Percentiles rank a stretch among this genome's conserved stretches.
phyloP scores from a whole-genome alignment of 2,113 vertebrate species.

The Hucho hucho region DNA sequence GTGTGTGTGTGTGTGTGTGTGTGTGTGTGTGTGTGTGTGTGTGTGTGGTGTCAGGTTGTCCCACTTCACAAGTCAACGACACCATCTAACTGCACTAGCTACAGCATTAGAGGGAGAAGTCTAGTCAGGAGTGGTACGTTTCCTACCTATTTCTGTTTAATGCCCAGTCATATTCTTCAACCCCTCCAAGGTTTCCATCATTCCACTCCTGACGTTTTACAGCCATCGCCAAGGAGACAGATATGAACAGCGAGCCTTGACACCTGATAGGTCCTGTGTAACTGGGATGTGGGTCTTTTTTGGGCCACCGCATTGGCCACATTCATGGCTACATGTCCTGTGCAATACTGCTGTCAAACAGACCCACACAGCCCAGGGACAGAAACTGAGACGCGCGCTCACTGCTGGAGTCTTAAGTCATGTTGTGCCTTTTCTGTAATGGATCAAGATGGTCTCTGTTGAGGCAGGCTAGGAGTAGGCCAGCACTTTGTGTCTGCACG shows the following conservation, averaged over 20 bases:
- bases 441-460: slow-evolving; percentile 17
- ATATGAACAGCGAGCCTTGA: slow-evolving; percentile 75
- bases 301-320: slow-evolving; percentile 19
- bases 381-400: slow-evolving; percentile 37
- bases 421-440: background rate
- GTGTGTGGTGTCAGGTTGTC: slow-evolving; percentile 6
- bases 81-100: background rate
- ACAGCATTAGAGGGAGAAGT: no score
- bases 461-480: background rate
- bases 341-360: slow-evolving; percentile 18
- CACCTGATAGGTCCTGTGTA: slow-evolving; percentile 62
- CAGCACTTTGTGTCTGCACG: slow-evolving; percentile 13
- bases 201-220: slow-evolving; percentile 46
- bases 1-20: background rate
- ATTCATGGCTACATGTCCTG: background rate
- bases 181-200: slow-evolving; percentile 18
- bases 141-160: background rate
- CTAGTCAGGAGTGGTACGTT: background rate
- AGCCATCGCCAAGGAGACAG: slow-evolving; percentile 60
- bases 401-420: background rate
- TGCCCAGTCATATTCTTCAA: slow-evolving; percentile 4
- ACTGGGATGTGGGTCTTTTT: slow-evolving; percentile 58
- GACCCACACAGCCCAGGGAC: slow-evolving; percentile 25
- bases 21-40: background rate
- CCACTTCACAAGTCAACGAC: no score